These are phyloP conservation scores for Blastobasis adustella DNA, from an alignment of 2,888 invertebrate genomes.

Conservation along the genomic window DNA sequence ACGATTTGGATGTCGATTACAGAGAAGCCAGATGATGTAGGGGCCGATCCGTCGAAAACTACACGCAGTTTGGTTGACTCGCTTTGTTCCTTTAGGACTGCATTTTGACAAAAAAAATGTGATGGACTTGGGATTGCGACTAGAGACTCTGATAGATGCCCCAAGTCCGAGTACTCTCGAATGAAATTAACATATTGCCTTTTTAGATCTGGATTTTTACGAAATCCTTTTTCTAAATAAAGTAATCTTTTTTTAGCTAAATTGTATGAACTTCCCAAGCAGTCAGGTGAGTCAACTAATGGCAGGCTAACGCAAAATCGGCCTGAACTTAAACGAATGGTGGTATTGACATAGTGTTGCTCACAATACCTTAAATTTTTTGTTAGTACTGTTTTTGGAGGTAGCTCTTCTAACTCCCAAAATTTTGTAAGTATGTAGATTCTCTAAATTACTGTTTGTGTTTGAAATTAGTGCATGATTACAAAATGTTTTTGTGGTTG, in stretches of 20 bases:
- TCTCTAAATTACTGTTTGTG: no score
- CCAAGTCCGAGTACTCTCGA: constrained; percentile 9
- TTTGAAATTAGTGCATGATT: no score
- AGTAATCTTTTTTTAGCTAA: constrained; percentile 7
- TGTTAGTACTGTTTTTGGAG: constrained; percentile 5
- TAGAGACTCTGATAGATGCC: constrained; percentile 4
- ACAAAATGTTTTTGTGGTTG: no score
- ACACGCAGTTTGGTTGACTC: neutral
- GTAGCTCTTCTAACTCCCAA: constrained; percentile 1
- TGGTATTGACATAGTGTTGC: constrained; percentile 9
- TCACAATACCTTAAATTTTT: constrained; percentile 14
- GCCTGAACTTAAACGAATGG: constrained; percentile 9
- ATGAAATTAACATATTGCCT: constrained; percentile 8
- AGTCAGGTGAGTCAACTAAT: constrained; percentile 10
- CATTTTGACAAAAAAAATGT: constrained; percentile 29
- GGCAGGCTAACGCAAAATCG: constrained; percentile 15
- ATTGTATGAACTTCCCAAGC: constrained; percentile 7
- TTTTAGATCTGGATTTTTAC: constrained; percentile 2
- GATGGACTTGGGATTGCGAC: neutral
- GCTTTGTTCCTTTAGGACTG: constrained; percentile 17
- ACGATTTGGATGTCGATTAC: constrained; percentile 9
- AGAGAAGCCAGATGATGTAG: constrained; percentile 3
- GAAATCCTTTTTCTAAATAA: constrained; percentile 10
- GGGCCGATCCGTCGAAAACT: neutral
- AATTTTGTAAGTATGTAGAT: no score